Base-by-base conservation (phyloP, 2,113 vertebrate genomes). In the Austrofundulus limnaeus region DNA sequence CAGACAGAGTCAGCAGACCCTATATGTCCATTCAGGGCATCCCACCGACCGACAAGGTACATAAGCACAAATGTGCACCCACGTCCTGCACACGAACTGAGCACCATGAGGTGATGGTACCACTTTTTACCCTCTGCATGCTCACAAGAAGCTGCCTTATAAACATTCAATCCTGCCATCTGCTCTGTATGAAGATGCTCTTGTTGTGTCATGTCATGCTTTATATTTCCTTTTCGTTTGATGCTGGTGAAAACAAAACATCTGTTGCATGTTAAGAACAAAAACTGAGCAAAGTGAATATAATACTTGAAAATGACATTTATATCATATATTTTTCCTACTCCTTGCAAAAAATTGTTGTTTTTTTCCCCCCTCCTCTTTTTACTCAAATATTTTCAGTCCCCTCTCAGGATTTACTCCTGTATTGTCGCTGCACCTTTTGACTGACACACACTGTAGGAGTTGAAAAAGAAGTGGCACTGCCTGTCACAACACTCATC, bases 1-100 rank as follows among this genome's bases (percentile, higher is more conserved):
- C 91, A 92, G 97, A 64, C 97, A 99, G 92, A 98, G 96, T 88
- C 97, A 99, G 90, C 97, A 99, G 92, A 98, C 95, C 0, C 94
- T 99, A 38, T 98, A 98, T 50, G 93, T 93, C 0, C 96, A 99
- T 82, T 92, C 95, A 0, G 93, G 92, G 21, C 95, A 97, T 88
- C 92, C 95, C 0, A 92, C 2, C 0, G 97, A 99, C 87, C 90
- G 97, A 85, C 97, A 98, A 95, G 97, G 97, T 99, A 6, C 23
- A 49, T 5, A 31, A 53, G 48, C 48, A n/a, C 47, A 57, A 41
- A n/a, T 28, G 3, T 13, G 23, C 55, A 70, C 25, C 42, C 12
- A 31, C 53, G 37, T 52, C 50, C 42, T 39, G 41, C 20, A 48
- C 50, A 64, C 63, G 6, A 61, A 46, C 57, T 55, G 25, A 34